A percentile compares a stretch with the other conserved stretches of the same genome.
These are phyloP conservation scores for Leptopilina boulardi DNA, from an alignment of 1,140 invertebrate species.

Conservation along the genomic window DNA sequence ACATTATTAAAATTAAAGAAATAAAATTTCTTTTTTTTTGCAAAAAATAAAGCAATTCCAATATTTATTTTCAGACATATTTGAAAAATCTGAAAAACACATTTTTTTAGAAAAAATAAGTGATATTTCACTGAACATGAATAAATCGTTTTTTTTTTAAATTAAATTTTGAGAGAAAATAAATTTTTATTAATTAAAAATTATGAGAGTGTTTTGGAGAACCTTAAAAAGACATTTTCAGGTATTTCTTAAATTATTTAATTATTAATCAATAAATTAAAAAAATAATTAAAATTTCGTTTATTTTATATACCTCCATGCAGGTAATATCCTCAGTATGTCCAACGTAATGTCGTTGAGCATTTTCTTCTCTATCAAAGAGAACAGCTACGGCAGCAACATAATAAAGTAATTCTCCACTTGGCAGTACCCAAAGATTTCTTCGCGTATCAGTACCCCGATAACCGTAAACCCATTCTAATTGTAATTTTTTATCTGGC, in stretches of 20 bases:
- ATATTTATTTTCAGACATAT: too few species aligned
- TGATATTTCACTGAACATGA: neutral
- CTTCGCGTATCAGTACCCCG: conserved; percentile 90
- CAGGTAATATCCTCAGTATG: conserved; percentile 94
- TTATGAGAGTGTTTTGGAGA: too few species aligned
- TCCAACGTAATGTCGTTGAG: conserved; percentile 93
- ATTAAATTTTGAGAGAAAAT: neutral
- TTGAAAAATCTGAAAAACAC: too few species aligned
- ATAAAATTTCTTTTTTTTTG: too few species aligned
- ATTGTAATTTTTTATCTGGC: conserved; percentile 89
- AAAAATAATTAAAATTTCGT: neutral
- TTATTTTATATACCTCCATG: conserved; percentile 76
- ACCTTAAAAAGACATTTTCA: too few species aligned
- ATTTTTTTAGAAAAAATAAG: neutral
- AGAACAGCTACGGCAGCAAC: conserved; percentile 94
- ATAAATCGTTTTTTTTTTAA: neutral
- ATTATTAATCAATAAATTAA: too few species aligned
- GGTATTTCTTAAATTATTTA: too few species aligned
- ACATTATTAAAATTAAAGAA: too few species aligned
- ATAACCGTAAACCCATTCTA: conserved; percentile 98
- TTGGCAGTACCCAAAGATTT: conserved; percentile 94
- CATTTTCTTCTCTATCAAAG: conserved; percentile 92
- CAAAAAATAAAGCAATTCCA: too few species aligned
- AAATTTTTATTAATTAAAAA: neutral
- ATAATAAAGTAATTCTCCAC: conserved; percentile 94